Conservation (phyloP, 2,113 vertebrate species). For the Synodontis membranacea region DNA sequence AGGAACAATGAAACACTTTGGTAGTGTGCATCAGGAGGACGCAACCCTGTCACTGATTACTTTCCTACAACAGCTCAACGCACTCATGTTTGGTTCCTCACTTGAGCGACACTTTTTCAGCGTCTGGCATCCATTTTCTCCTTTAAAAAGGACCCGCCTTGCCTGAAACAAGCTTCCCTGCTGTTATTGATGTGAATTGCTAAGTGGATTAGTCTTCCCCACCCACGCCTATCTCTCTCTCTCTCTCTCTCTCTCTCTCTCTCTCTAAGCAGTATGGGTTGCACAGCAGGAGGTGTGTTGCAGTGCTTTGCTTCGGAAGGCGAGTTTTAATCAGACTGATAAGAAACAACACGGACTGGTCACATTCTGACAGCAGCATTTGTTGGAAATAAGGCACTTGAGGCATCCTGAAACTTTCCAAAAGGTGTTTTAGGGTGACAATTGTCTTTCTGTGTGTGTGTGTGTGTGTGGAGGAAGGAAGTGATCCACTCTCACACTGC, state of each 20-base stretch:
- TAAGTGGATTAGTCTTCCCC: conserved; percentile 20
- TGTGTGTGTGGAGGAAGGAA: not conserved
- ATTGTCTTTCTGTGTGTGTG: conserved; percentile 1
- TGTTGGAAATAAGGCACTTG: not conserved
- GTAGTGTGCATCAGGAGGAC: not conserved
- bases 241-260: conserved; percentile 11
- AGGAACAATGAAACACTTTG: not conserved
- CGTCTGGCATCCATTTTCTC: not conserved
- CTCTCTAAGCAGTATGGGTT: not conserved
- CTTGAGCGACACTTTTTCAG: not conserved
- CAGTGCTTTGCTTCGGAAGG: not conserved
- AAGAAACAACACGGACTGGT: not conserved
- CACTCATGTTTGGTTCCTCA: not conserved
- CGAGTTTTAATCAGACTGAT: conserved; percentile 10
- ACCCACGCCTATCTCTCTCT: not conserved
- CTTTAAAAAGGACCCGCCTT: not conserved
- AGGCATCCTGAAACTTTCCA: not conserved
- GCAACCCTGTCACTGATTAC: not conserved
- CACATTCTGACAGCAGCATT: conserved; percentile 10
- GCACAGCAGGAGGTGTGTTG: conserved; percentile 17
- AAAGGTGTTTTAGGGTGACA: not conserved
- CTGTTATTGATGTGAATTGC: conserved; percentile 29
- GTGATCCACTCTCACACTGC: not conserved
- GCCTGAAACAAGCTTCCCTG: conserved; percentile 15
- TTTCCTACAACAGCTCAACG: not conserved